phyloP scores from a whole-genome alignment of 2,113 vertebrate genomes.

The Glaucomys volans region DNA sequence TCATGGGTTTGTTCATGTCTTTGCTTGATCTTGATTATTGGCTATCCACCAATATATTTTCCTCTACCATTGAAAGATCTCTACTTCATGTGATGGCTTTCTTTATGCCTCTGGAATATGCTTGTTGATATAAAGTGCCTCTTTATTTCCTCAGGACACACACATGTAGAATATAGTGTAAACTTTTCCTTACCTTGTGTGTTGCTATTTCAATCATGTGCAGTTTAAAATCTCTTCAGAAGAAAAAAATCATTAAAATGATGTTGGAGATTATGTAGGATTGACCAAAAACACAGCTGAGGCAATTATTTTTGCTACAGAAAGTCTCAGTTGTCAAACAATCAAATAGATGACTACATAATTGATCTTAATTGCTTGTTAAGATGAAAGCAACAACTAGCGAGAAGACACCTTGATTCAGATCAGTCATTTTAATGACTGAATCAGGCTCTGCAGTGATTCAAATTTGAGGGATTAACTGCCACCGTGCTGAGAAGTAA shows the following conservation, averaged over 20 bases:
- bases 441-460: constrained; percentile 23
- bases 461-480: constrained; percentile 45
- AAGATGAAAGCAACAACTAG: constrained; percentile 62
- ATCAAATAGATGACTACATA: constrained; percentile 66
- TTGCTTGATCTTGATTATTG: constrained; percentile 31
- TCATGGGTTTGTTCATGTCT: neutral
- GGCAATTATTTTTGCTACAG: constrained; percentile 54
- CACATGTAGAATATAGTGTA: neutral
- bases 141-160: constrained; percentile 22
- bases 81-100: neutral
- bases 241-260: constrained; percentile 54
- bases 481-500: constrained; percentile 14
- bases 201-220: constrained; percentile 56
- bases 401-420: constrained; percentile 57
- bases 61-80: neutral
- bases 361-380: constrained; percentile 67
- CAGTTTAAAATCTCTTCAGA: constrained; percentile 11
- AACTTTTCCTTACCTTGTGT: neutral
- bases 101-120: constrained; percentile 1
- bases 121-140: constrained; percentile 38
- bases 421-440: constrained; percentile 66
- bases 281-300: constrained; percentile 59
- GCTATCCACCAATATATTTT: neutral
- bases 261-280: constrained; percentile 30
- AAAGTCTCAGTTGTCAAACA: constrained; percentile 61